A percentile compares a stretch with the other conserved stretches of the same genome.
Conservation (phyloP, 1,140 invertebrate genomes). For the Drosophila mauritiana region DNA sequence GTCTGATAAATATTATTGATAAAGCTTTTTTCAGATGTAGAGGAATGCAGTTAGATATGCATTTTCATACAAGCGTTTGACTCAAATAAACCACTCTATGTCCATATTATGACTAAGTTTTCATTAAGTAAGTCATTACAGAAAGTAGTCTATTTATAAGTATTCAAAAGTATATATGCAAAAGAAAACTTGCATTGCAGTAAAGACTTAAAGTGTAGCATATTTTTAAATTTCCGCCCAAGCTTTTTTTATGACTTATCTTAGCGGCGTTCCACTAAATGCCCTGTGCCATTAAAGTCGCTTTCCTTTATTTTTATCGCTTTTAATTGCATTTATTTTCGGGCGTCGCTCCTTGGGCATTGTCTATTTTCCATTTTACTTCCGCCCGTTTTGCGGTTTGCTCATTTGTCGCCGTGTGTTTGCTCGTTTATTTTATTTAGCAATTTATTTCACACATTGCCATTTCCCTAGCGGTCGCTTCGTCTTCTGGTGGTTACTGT, state of each 20-base stretch:
- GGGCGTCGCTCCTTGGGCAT: constrained; percentile 27
- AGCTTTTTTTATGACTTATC: constrained; percentile 16
- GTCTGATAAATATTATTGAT: constrained; percentile 30
- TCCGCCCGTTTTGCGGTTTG: constrained; percentile 27
- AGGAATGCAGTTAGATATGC: neutral
- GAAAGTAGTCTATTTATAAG: too few relatives aligned
- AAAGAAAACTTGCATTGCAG: neutral
- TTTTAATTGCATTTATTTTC: constrained; percentile 78
- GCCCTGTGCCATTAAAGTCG: constrained; percentile 64
- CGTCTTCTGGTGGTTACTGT: constrained; percentile 71
- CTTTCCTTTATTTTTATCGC: constrained; percentile 77
- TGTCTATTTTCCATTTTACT: constrained; percentile 26
- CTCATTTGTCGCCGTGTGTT: constrained; percentile 75
- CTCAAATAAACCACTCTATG: neutral
- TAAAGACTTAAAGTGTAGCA: neutral
- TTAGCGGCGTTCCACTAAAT: constrained; percentile 51
- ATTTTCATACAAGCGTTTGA: neutral
- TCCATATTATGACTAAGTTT: neutral
- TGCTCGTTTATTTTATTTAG: constrained; percentile 81
- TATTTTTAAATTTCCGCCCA: neutral
- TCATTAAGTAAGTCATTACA: too few relatives aligned
- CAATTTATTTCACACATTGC: constrained; percentile 80
- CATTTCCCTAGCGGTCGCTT: constrained; percentile 58
- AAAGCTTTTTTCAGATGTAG: neutral
- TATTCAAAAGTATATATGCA: too few relatives aligned